Evolutionary conservation across 2,797 vertebrate genomes (phyloP).

Genomic region (Tachyglossus aculeatus): DNA sequence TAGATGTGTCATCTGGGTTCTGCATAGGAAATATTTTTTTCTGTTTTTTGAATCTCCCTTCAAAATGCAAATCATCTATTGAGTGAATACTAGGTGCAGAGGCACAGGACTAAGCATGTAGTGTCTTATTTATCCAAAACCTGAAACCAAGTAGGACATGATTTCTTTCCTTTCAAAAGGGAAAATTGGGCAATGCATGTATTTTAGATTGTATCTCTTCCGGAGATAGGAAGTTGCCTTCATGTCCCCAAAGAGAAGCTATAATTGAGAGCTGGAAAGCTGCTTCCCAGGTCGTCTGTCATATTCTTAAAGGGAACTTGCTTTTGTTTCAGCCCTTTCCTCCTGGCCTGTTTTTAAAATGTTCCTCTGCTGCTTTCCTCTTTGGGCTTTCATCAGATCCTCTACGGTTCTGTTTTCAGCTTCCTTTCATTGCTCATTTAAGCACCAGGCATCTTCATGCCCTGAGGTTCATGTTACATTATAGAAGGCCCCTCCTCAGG

Average conservation of each 20-base stretch:
- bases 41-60: too few relatives aligned
- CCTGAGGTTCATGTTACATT: neutral
- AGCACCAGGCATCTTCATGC: too few relatives aligned
- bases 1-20: too few relatives aligned
- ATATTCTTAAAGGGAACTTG: conserved; percentile 41
- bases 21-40: too few relatives aligned
- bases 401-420: neutral
- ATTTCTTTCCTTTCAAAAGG: too few relatives aligned
- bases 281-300: neutral
- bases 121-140: too few relatives aligned
- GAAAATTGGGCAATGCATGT: neutral
- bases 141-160: too few relatives aligned
- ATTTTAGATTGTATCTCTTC: neutral
- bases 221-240: neutral
- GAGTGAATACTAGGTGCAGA: too few relatives aligned
- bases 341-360: neutral
- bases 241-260: conserved; percentile 4
- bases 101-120: too few relatives aligned
- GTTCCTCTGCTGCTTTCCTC: neutral
- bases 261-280: conserved; percentile 15
- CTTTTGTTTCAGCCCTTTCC: neutral
- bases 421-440: neutral
- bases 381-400: neutral
- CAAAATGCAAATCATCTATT: too few relatives aligned
- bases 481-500: neutral